A percentile compares a stretch with the other conserved stretches of the same genome.
phyloP scores from a whole-genome alignment of 2,797 vertebrate species.

The Mormyrus proboscirostris region DNA sequence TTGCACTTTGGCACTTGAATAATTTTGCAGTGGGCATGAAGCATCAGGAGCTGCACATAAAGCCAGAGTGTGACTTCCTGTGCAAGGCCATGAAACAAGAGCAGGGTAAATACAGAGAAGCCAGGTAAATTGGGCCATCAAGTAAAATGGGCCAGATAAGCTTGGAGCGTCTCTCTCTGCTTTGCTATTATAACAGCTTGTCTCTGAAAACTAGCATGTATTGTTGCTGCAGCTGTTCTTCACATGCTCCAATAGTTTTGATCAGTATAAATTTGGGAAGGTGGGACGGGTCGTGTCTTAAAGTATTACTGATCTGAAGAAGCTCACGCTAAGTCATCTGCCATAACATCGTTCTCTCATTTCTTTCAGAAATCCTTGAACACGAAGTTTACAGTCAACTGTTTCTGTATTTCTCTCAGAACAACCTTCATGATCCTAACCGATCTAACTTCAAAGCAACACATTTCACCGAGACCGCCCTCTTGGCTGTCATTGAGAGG shows the following conservation, averaged over 20 bases:
- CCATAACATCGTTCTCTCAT: too few relatives aligned
- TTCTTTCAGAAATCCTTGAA: too few relatives aligned
- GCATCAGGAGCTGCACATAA: constrained; percentile 33
- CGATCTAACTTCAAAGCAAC: too few relatives aligned
- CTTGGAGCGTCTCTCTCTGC: neutral
- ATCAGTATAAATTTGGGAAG: neutral
- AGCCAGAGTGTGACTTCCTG: constrained; percentile 23
- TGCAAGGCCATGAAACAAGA: constrained; percentile 27
- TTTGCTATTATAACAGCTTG: neutral
- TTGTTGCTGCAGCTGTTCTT: neutral
- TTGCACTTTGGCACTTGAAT: constrained; percentile 34
- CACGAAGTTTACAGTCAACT: too few relatives aligned
- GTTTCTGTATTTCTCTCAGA: too few relatives aligned
- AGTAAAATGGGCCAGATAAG: neutral
- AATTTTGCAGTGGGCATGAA: constrained; percentile 34
- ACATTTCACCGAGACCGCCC: too few relatives aligned
- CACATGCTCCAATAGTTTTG: neutral
- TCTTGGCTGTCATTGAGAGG: too few relatives aligned
- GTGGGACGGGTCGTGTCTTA: neutral
- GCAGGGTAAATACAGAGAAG: constrained; percentile 26
- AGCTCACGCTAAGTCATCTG: neutral
- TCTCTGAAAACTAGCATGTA: neutral
- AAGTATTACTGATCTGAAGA: neutral
- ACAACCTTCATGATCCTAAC: too few relatives aligned
- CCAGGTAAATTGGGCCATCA: neutral